These are phyloP conservation scores for Microchrysa polita DNA, from an alignment of 2,888 invertebrate species.

Conservation along the genomic window DNA sequence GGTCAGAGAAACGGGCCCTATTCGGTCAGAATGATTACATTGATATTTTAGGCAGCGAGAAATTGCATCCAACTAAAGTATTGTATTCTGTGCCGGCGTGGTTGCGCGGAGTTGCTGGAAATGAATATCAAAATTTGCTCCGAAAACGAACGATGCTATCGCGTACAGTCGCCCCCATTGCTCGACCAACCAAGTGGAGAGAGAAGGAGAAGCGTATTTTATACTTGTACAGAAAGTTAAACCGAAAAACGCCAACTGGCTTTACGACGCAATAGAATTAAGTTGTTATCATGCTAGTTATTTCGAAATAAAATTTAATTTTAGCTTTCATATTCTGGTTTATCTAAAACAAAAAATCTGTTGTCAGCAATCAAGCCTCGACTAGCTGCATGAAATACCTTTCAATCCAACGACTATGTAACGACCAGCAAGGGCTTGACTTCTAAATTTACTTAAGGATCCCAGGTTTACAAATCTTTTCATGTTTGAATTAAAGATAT, in stretches of 20 bases:
- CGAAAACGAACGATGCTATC: conserved; percentile 76
- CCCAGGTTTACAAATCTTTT: no score
- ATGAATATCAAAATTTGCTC: conserved; percentile 78
- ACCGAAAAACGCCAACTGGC: conserved; percentile 81
- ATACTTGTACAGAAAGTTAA: conserved; percentile 80
- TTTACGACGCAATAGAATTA: conserved; percentile 59
- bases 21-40: conserved; percentile 98
- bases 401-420: no score
- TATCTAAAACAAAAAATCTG: no score
- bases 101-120: conserved; percentile 88
- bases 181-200: conserved; percentile 81
- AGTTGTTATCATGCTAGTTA: neutral
- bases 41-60: conserved; percentile 90
- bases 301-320: no score
- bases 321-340: no score
- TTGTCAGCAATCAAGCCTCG: no score
- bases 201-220: conserved; percentile 77
- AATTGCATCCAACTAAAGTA: conserved; percentile 83
- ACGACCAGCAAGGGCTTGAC: no score
- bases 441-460: no score
- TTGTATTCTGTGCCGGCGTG: conserved; percentile 88
- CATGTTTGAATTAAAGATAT: no score
- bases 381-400: no score
- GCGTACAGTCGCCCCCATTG: conserved; percentile 68
- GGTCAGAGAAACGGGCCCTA: conserved; percentile 80